These are phyloP conservation scores for Macrophya alboannulata DNA, from an alignment of 2,888 invertebrate genomes.

Conservation along the genomic window DNA sequence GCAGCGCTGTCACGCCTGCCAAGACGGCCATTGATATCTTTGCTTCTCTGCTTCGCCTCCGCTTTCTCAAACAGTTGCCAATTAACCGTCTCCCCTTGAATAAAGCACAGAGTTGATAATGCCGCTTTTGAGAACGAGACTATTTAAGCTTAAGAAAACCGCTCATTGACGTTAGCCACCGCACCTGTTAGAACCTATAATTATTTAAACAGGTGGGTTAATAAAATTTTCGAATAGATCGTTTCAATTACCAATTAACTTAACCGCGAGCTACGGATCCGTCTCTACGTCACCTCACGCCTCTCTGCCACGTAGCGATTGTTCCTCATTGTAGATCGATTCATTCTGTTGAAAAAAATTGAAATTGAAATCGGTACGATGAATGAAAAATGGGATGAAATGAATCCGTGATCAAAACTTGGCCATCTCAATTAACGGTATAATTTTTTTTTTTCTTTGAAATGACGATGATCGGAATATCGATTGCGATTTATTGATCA, in stretches of 20 bases:
- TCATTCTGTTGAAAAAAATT: slow-evolving; percentile 9
- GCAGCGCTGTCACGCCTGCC: slow-evolving; percentile 62
- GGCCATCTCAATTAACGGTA: neutral
- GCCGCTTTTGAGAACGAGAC: neutral
- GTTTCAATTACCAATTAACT: slow-evolving; percentile 44
- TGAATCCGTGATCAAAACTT: neutral
- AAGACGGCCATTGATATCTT: slow-evolving; percentile 62
- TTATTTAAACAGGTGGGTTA: slow-evolving; percentile 47
- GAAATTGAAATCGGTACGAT: neutral
- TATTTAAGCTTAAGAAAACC: neutral
- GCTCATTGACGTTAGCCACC: neutral
- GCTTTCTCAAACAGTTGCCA: slow-evolving; percentile 56
- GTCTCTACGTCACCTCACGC: neutral
- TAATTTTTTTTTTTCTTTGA: neutral
- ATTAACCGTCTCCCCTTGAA: slow-evolving; percentile 42
- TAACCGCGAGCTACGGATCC: neutral
- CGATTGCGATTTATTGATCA: neutral
- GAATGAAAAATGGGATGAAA: neutral
- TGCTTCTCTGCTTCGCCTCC: slow-evolving; percentile 48
- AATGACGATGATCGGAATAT: neutral
- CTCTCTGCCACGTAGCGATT: slow-evolving; percentile 20
- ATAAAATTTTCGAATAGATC: slow-evolving; percentile 23
- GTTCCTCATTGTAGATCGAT: neutral
- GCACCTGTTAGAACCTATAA: slow-evolving; percentile 30
- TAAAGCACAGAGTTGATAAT: slow-evolving; percentile 26